Conservation (phyloP, 2,888 invertebrate species). For the Opisthograptis luteolata region DNA sequence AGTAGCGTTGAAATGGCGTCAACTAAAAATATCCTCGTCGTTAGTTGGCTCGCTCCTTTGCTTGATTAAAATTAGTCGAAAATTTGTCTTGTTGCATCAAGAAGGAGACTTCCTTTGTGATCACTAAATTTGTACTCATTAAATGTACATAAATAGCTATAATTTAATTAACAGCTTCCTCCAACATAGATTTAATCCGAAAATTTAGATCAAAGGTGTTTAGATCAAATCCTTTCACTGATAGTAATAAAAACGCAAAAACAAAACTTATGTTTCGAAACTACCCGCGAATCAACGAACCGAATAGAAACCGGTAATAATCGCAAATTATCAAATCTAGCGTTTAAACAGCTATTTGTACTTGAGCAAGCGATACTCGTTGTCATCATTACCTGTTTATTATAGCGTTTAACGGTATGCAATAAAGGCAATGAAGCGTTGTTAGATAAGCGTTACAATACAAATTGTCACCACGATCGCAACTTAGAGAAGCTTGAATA, state of each 20-base stretch:
- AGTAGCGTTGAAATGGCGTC: constrained; percentile 64
- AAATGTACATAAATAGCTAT: too few relatives aligned
- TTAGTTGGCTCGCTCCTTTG: constrained; percentile 56
- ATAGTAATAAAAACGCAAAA: background rate
- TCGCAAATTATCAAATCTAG: constrained; percentile 60
- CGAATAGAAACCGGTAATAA: constrained; percentile 40
- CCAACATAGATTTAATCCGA: background rate
- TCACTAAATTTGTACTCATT: constrained; percentile 13
- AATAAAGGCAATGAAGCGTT: constrained; percentile 67
- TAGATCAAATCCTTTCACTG: too few relatives aligned
- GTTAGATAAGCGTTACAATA: constrained; percentile 57
- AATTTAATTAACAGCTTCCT: constrained; percentile 14
- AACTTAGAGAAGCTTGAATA: constrained; percentile 19
- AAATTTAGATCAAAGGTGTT: constrained; percentile 1
- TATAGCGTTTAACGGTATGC: constrained; percentile 62
- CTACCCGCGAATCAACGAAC: constrained; percentile 17
- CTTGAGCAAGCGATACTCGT: constrained; percentile 44
- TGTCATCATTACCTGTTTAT: constrained; percentile 56
- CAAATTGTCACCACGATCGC: constrained; percentile 14
- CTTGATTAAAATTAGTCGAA: constrained; percentile 71
- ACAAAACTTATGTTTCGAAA: too few relatives aligned
- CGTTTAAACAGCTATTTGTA: constrained; percentile 58
- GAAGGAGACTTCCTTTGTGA: constrained; percentile 50
- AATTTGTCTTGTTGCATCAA: constrained; percentile 50
- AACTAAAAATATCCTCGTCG: constrained; percentile 72